These are phyloP conservation scores for Trichosurus vulpecula DNA, from an alignment of 2,797 vertebrate species.

Conservation along the genomic window DNA sequence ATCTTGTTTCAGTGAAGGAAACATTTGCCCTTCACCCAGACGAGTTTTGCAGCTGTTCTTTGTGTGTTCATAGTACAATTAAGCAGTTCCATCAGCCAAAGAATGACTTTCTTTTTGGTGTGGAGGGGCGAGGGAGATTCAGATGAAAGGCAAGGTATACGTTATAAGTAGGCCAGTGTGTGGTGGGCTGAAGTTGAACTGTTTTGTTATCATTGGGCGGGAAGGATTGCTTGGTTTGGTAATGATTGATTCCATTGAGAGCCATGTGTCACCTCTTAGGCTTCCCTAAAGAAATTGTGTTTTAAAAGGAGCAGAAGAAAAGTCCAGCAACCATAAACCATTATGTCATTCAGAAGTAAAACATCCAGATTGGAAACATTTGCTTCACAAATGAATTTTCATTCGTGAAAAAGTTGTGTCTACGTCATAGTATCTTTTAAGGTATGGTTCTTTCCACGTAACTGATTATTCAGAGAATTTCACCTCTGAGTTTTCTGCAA, in stretches of 20 bases:
- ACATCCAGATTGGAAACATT: background rate
- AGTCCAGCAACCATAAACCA: background rate
- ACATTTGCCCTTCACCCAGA: background rate
- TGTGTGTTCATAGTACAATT: background rate
- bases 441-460: conserved; percentile 1
- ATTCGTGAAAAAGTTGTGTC: conserved; percentile 31
- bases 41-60: background rate
- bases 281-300: background rate
- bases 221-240: background rate
- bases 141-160: background rate
- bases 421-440: conserved; percentile 67
- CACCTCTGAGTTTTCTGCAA: conserved; percentile 51
- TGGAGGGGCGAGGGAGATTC: background rate
- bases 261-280: background rate
- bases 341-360: background rate
- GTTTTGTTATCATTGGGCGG: background rate
- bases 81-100: background rate
- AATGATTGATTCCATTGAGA: background rate
- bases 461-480: conserved; percentile 51
- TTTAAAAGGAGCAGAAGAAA: background rate
- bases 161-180: background rate
- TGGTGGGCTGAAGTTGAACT: background rate
- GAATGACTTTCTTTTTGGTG: conserved; percentile 5
- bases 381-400: conserved; percentile 2
- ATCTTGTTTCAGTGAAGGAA: background rate